Percentiles rank a stretch among this genome's conserved stretches.
Conservation (phyloP, 2,888 invertebrate species). For the Melieria picta region DNA sequence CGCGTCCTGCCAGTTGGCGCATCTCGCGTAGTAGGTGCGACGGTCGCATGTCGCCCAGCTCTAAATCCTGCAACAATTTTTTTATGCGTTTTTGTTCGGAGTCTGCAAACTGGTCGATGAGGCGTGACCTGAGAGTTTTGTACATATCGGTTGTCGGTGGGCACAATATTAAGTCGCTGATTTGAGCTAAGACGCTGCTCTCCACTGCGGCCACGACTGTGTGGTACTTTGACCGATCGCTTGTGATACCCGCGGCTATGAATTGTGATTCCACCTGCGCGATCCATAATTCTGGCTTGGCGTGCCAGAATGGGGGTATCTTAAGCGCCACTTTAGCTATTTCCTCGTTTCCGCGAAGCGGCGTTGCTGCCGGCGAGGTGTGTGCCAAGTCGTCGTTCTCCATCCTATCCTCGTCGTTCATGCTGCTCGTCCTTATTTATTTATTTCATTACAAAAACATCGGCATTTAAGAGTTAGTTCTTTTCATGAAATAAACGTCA, state of each 20-base stretch:
- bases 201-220: slow-evolving; percentile 45
- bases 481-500: not conserved
- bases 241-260: slow-evolving; percentile 41
- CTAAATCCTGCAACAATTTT: slow-evolving; percentile 43
- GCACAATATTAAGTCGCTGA: too few relatives aligned
- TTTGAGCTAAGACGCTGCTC: slow-evolving; percentile 42
- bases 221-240: slow-evolving; percentile 42
- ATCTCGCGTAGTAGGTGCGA: slow-evolving; percentile 46
- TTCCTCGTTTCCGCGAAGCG: not conserved
- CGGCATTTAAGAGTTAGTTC: too few relatives aligned
- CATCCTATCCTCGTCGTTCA: not conserved
- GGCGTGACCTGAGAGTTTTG: slow-evolving; percentile 36
- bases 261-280: slow-evolving; percentile 48
- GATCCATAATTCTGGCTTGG: slow-evolving; percentile 25
- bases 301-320: slow-evolving; percentile 33
- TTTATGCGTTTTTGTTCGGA: slow-evolving; percentile 43
- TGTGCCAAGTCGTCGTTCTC: not conserved
- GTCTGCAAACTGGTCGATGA: slow-evolving; percentile 44
- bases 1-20: slow-evolving; percentile 37
- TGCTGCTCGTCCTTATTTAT: not conserved
- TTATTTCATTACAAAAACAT: too few relatives aligned
- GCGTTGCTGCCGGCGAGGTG: not conserved
- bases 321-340: slow-evolving; percentile 23
- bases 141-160: slow-evolving; percentile 25
- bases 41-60: slow-evolving; percentile 47